Conservation (phyloP, 2,797 vertebrate genomes). For the Gila robusta region DNA sequence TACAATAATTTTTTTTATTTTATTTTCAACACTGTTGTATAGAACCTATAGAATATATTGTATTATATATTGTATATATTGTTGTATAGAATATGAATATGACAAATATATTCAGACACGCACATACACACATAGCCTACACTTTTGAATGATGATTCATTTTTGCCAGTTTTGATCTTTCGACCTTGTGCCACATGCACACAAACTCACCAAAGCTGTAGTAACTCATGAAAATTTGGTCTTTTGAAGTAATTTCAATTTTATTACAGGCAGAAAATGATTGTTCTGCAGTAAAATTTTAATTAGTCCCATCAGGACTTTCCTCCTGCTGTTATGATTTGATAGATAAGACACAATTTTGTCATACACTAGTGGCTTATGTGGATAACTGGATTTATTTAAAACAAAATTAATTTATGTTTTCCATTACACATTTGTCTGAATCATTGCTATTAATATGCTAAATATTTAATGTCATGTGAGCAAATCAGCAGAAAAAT, state of each 20-base stretch:
- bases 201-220: background rate
- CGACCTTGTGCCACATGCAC: background rate
- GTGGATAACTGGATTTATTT: conserved; percentile 30
- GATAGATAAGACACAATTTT: conserved; percentile 49
- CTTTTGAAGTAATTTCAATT: conserved; percentile 36
- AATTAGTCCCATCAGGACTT: conserved; percentile 54
- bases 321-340: conserved; percentile 47
- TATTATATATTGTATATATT: too few species aligned
- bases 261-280: conserved; percentile 32
- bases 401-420: conserved; percentile 19
- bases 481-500: background rate
- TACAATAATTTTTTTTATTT: too few species aligned
- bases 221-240: background rate
- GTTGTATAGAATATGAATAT: too few species aligned
- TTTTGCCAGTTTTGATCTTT: conserved; percentile 3
- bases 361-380: conserved; percentile 21
- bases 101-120: background rate
- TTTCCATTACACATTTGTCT: conserved; percentile 33
- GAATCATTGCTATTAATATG: conserved; percentile 19
- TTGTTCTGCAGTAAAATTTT: conserved; percentile 31
- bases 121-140: background rate
- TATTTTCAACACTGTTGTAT: too few species aligned
- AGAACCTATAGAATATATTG: too few species aligned
- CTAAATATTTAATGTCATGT: background rate
- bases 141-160: background rate